Conservation (phyloP, 2,113 vertebrate genomes). For the Gorsachius goisagi region DNA sequence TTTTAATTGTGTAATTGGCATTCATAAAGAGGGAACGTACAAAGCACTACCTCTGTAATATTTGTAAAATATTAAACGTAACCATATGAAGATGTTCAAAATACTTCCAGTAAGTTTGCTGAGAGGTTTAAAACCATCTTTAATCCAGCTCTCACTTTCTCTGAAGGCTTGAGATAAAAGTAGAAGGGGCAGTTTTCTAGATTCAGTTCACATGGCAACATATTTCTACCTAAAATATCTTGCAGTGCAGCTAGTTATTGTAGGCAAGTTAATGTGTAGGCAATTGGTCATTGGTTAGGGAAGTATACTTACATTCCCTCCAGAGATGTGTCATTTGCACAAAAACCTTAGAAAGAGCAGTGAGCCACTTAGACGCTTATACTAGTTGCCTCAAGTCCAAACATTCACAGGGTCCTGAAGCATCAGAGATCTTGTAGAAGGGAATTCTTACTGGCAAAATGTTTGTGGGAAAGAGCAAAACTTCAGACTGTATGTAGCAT, state of each 20-base stretch:
- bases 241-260: not conserved
- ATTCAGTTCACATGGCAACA: conserved; percentile 12
- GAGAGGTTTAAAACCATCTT: not conserved
- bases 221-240: not conserved
- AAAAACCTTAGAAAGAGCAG: not conserved
- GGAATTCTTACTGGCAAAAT: not conserved
- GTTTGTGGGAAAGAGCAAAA: not conserved
- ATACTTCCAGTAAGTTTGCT: not conserved
- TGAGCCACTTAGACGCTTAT: not conserved
- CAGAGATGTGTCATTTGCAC: not conserved
- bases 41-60: not conserved
- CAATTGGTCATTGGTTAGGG: not conserved
- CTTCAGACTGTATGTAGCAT: no score
- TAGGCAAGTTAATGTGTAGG: not conserved
- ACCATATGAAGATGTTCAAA: not conserved
- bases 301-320: not conserved
- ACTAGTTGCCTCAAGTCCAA: not conserved
- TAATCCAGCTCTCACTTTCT: not conserved
- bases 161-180: conserved; percentile 24
- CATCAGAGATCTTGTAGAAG: not conserved
- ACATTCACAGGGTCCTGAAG: not conserved
- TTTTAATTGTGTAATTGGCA: not conserved
- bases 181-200: conserved; percentile 3
- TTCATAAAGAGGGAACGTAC: not conserved
- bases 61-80: not conserved